Evolutionary conservation across 2,888 invertebrate genomes (phyloP), one percentile per base, ranked within the genome.

Genomic region (Diploptera punctata): DNA sequence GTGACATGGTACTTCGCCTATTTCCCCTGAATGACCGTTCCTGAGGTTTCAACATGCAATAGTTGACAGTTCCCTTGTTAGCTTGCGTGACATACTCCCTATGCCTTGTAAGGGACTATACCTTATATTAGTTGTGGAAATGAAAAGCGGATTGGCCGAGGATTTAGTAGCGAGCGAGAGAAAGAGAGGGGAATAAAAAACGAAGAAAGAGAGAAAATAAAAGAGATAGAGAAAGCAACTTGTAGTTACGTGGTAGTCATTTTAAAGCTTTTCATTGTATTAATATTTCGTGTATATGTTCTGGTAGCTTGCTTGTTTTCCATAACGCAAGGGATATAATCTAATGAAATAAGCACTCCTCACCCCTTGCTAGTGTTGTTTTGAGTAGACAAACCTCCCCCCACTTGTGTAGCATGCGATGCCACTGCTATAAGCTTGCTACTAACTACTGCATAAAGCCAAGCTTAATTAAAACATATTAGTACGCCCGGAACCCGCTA

Each of bases 381-480:
- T 70, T 70, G 73, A 70, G 72, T 60, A 57, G 65, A 52, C 72
- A 60, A 31, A 26, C 62, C 68, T 68, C 44, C n/a, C 57, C 81
- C 83, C 31, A 52, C 67, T 54, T 44, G 44, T 65, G 44, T 44
- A 21, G 62, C 62, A 16, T 24, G 33, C 47, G 44, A 24, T 65
- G 65, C 65, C 29, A 16, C 29, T n/a, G 65, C 65, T 69, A 69
- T 73, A 73, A 73, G 73, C 73, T 69, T 65, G 73, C 70, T 73
- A 70, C 72, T 74, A 71, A 72, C 75, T 75, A 72, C 75, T 75
- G 75, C 75, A 72, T 73, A 73, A 73, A 75, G 72, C 75, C 73
- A 68, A 33, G 75, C 75, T 75, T 75, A 75, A 75, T 75, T 75
- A 75, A 75, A 75, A 75, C 75, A 75, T 75, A 75, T 75, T 75